Evolutionary conservation across 2,888 invertebrate species (phyloP).

Genomic region (Caradrina kadenii): DNA sequence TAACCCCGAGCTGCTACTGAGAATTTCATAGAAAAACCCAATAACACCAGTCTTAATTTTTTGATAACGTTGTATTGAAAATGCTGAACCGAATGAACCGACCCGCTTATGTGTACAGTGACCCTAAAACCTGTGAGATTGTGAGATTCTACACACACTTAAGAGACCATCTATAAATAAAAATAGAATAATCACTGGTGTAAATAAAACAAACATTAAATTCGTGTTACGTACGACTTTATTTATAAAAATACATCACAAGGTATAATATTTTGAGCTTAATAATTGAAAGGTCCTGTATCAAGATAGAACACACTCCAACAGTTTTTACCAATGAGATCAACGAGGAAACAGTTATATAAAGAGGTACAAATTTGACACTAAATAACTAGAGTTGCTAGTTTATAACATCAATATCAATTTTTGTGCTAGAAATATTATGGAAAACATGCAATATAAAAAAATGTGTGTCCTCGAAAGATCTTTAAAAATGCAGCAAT

Average conservation of each 20-base stretch:
- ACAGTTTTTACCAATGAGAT: slow-evolving; percentile 82
- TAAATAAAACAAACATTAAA: slow-evolving; percentile 46
- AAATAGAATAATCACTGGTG: neutral
- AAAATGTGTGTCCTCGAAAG: slow-evolving; percentile 22
- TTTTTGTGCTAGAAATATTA: slow-evolving; percentile 47
- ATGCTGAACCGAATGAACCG: no score
- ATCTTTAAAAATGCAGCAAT: slow-evolving; percentile 1
- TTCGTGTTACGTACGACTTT: slow-evolving; percentile 73
- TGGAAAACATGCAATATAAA: slow-evolving; percentile 17
- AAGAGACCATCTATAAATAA: no score
- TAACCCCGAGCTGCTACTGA: no score
- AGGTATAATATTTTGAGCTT: slow-evolving; percentile 88
- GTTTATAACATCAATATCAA: slow-evolving; percentile 42
- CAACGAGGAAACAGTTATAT: slow-evolving; percentile 63
- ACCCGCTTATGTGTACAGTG: no score
- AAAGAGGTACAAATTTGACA: slow-evolving; percentile 68
- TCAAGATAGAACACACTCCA: slow-evolving; percentile 86
- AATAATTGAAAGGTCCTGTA: slow-evolving; percentile 87
- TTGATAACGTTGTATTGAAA: no score
- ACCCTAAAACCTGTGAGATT: no score
- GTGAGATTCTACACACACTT: no score
- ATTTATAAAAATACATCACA: slow-evolving; percentile 90
- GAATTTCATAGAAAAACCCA: no score
- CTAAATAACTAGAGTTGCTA: slow-evolving; percentile 66
- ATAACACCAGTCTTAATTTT: no score